Base-by-base conservation (phyloP, 2,113 vertebrate genomes). In the Callorhinus ursinus region DNA sequence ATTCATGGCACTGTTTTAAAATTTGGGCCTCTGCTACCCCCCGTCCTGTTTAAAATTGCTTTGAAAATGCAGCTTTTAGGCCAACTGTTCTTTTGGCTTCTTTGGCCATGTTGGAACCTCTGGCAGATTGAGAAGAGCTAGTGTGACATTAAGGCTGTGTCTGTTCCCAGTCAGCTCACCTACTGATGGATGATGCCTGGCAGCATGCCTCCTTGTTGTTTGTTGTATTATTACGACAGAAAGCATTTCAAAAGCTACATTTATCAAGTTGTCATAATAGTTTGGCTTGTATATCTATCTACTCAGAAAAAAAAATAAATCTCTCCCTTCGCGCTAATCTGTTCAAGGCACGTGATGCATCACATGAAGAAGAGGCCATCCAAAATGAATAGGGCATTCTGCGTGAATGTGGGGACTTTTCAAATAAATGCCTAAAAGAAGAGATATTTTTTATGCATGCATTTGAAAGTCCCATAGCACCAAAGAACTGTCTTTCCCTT, bases 221-320 rank as follows among this genome's bases (percentile, higher is more conserved):
- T 96, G 91, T 96, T 97, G 98, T 98, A 88, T 96, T 86, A 63
- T 53, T 96, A 71, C 63, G 95, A 77, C 87, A 98, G 95, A 98
- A 97, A 98, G 88, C 95, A 87, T 95, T 98, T 98, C 77, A 10
- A 97, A 97, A 97, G 95, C 81, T 97, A 36, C 95, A 74, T 96
- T 97, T 96, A 39, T 98, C 85, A 98, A 83, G 84, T 94, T 97
- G 69, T 85, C 96, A 97, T 63, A 71, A 84, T 71, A 98, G 84
- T 49, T 96, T 96, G 86, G 69, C 92, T 97, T 98, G 28, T 83
- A 1, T 98, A 92, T 97, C 85, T 65, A 26, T 97, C 93, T 95
- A 49, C 55, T 79, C 74, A 90, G 80, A 97, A 91, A 93, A 91
- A 93, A 81, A 86, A 97, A 90, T 71, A 88, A 95, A 96, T 96